These are phyloP conservation scores for Neopipo cinnamomea DNA, from an alignment of 2,113 vertebrate species.

Conservation along the genomic window DNA sequence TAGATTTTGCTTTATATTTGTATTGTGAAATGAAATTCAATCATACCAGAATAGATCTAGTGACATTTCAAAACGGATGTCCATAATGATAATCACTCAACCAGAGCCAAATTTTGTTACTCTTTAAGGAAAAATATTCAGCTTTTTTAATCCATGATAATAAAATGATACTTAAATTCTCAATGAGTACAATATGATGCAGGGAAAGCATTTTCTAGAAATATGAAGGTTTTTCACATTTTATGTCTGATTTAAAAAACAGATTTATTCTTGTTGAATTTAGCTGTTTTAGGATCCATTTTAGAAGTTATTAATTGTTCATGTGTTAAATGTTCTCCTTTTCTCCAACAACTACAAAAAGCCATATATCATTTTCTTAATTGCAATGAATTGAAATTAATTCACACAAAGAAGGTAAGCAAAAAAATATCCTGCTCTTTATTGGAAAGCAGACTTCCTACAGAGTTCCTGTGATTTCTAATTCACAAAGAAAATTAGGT, in stretches of 20 bases:
- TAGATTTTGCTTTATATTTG: neutral
- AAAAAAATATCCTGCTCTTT: slow-evolving; percentile 32
- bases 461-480: slow-evolving; percentile 26
- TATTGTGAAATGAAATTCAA: slow-evolving; percentile 3
- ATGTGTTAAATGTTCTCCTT: neutral
- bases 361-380: neutral
- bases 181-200: neutral
- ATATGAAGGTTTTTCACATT: neutral
- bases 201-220: neutral
- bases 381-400: slow-evolving; percentile 5
- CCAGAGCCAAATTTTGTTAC: neutral
- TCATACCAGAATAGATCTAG: neutral
- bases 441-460: slow-evolving; percentile 24
- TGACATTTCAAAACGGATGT: slow-evolving; percentile 46
- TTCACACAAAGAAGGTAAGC: slow-evolving; percentile 61
- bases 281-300: neutral
- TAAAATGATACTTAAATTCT: neutral
- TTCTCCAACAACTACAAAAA: neutral
- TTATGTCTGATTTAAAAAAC: neutral
- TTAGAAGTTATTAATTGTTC: neutral
- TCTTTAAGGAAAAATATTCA: slow-evolving; percentile 1
- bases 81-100: slow-evolving; percentile 8
- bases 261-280: neutral
- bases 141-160: neutral
- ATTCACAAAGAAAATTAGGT: slow-evolving; percentile 59